Percentiles rank a stretch among this genome's conserved stretches.
Conservation (phyloP, 2,113 vertebrate species). For the Agelaius phoeniceus region DNA sequence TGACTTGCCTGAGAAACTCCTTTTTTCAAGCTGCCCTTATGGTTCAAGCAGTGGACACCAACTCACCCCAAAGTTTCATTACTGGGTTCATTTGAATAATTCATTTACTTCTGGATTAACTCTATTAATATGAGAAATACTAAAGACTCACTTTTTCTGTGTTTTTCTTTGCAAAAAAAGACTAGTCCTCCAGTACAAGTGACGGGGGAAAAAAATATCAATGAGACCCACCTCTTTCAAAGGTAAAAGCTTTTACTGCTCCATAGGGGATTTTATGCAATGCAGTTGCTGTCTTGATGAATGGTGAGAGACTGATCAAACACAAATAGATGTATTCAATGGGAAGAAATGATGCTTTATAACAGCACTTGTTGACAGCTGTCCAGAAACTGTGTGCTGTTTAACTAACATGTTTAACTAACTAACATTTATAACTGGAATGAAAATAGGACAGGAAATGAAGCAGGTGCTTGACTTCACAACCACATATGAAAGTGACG, state of each 20-base stretch:
- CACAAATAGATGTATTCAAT: not conserved
- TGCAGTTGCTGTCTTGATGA: not conserved
- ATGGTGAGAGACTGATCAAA: not conserved
- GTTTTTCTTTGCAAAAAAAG: not conserved
- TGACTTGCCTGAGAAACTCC: not conserved
- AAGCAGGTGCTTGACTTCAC: not conserved
- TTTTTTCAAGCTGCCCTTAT: not conserved
- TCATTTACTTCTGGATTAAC: not conserved
- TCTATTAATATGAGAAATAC: not conserved
- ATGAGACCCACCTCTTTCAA: not conserved
- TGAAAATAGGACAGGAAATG: not conserved
- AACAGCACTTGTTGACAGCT: not conserved
- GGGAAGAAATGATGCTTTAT: not conserved
- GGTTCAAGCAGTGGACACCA: not conserved
- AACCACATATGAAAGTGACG: not conserved
- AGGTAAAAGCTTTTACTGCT: not conserved
- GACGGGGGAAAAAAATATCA: not conserved
- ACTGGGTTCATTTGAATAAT: not conserved
- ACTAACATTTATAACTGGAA: not conserved
- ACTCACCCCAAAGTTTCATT: not conserved
- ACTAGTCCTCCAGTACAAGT: not conserved
- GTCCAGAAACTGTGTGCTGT: not conserved
- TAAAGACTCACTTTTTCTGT: not conserved
- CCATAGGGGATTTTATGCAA: not conserved
- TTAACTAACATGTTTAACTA: not conserved